Evolutionary conservation across 1,140 invertebrate genomes (phyloP).

Genomic region (Teleopsis dalmanni): DNA sequence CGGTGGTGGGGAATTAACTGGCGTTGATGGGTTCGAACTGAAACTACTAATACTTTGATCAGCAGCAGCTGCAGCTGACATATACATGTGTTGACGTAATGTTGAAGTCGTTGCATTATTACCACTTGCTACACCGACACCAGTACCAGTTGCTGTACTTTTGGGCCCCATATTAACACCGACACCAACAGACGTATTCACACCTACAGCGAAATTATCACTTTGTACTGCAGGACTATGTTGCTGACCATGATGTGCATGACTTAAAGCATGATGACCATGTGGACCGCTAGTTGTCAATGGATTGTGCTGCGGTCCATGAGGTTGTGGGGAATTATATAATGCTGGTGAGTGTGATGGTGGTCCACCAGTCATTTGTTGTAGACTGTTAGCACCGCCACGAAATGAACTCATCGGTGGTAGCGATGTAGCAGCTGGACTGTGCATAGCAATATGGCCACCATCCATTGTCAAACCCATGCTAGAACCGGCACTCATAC

Average conservation of each 20-base stretch:
- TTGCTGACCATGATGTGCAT: conserved; percentile 43
- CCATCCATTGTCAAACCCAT: conserved; percentile 23
- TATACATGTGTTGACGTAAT: conserved; percentile 38
- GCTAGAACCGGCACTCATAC: conserved; percentile 9
- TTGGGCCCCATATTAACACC: conserved; percentile 16
- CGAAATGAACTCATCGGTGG: conserved; percentile 92
- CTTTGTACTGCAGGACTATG: conserved; percentile 50
- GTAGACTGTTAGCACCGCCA: conserved; percentile 51
- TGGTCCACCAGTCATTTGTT: conserved; percentile 28
- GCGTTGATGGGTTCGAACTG: conserved; percentile 83
- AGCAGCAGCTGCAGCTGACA: conserved; percentile 17
- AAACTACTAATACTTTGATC: conserved; percentile 89
- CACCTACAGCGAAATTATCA: conserved; percentile 63
- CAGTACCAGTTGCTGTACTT: background rate
- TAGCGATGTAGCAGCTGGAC: conserved; percentile 57
- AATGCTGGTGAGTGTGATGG: conserved; percentile 29
- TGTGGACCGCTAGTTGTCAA: conserved; percentile 49
- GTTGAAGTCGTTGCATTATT: conserved; percentile 43
- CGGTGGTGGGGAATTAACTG: conserved; percentile 78
- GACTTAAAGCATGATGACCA: conserved; percentile 48
- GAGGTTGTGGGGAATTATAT: conserved; percentile 47
- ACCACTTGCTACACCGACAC: conserved; percentile 47
- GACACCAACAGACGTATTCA: conserved; percentile 16
- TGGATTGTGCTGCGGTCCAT: conserved; percentile 17
- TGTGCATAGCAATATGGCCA: conserved; percentile 29